Evolutionary conservation across 2,888 invertebrate species (phyloP).

Genomic region (Epinotia ramella): DNA sequence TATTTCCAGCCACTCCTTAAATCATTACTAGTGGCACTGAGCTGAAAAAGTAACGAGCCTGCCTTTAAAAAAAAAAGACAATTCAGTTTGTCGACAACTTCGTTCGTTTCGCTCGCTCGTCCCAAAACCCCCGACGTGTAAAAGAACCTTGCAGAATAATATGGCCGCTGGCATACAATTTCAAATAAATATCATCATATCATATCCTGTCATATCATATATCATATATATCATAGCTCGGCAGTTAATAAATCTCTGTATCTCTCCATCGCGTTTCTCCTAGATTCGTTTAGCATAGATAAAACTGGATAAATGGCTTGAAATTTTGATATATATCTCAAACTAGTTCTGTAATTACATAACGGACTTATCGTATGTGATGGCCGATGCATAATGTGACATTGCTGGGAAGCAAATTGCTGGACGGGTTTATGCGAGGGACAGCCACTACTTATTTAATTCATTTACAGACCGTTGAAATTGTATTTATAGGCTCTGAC

Average conservation of each 20-base stretch:
- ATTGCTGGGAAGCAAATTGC: constrained; percentile 26
- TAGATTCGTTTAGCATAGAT: neutral
- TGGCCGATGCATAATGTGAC: constrained; percentile 37
- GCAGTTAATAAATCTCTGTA: neutral
- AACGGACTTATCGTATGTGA: constrained; percentile 18
- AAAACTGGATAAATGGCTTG: constrained; percentile 30
- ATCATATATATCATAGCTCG: neutral
- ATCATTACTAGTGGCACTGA: no score
- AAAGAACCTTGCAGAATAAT: no score
- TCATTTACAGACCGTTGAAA: no score
- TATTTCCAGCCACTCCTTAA: no score
- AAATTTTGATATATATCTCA: constrained; percentile 29
- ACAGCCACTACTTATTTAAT: neutral
- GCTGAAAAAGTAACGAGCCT: no score
- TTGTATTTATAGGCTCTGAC: no score
- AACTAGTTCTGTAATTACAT: constrained; percentile 27
- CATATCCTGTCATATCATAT: no score
- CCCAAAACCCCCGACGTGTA: no score
- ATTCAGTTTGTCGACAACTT: no score
- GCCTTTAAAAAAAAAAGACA: no score
- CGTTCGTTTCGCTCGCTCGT: no score
- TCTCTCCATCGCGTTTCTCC: constrained; percentile 11
- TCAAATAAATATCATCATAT: neutral
- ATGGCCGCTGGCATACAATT: neutral
- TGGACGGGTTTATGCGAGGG: constrained; percentile 13